Percentiles rank a stretch among this genome's conserved stretches.
These are phyloP conservation scores for Troilus luridus DNA, from an alignment of 2,888 invertebrate genomes.

Conservation along the genomic window DNA sequence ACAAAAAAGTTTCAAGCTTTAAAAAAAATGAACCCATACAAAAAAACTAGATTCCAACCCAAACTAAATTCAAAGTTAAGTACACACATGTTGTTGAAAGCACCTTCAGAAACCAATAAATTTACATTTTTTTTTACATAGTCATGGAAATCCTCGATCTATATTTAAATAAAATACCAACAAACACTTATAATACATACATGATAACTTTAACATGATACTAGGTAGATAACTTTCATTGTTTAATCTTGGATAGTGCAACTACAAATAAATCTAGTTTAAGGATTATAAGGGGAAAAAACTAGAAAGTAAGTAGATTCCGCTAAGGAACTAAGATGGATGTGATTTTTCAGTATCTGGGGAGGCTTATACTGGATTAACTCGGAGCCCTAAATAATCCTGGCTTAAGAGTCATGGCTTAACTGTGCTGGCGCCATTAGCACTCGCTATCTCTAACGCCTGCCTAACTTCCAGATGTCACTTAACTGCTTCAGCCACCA, in stretches of 20 bases:
- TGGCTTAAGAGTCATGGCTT: constrained; percentile 49
- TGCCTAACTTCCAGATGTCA: constrained; percentile 31
- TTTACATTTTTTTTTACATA: too few species aligned
- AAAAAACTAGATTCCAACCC: too few species aligned
- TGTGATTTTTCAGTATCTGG: constrained; percentile 54
- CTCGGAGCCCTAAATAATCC: constrained; percentile 35
- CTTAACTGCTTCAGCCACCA: not conserved
- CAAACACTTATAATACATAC: too few species aligned
- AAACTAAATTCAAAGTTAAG: too few species aligned
- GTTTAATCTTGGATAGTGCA: not conserved
- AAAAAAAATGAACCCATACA: too few species aligned
- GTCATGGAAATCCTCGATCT: too few species aligned
- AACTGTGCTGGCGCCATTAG: constrained; percentile 24
- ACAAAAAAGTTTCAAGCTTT: too few species aligned
- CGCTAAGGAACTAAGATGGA: constrained; percentile 45
- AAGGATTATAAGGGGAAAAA: not conserved
- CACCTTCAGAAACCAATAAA: too few species aligned
- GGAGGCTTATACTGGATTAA: constrained; percentile 47
- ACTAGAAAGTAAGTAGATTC: not conserved
- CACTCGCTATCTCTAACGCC: constrained; percentile 37
- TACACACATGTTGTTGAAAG: too few species aligned
- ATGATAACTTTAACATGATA: too few species aligned
- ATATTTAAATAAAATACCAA: too few species aligned
- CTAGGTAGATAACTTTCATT: not conserved
- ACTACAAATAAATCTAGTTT: not conserved